phyloP scores from a whole-genome alignment of 2,113 vertebrate genomes.

The Rhinopithecus roxellana region DNA sequence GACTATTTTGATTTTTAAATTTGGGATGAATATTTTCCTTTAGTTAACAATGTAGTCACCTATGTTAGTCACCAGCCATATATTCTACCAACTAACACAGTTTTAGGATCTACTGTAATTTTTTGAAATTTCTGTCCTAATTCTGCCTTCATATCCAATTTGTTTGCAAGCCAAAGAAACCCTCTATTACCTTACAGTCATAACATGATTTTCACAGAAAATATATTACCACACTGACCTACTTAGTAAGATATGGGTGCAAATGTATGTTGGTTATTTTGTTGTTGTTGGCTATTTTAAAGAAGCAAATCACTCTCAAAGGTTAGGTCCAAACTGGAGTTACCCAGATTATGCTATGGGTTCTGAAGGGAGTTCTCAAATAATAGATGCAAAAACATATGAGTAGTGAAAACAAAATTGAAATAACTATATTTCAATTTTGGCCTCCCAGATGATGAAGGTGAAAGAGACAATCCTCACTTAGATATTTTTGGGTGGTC shows the following conservation, averaged over 20 bases:
- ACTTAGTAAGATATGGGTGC: background rate
- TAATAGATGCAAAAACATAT: constrained; percentile 5
- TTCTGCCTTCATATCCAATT: background rate
- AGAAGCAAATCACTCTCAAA: background rate
- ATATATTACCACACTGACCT: background rate
- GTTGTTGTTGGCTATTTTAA: background rate
- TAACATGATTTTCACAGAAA: constrained; percentile 43
- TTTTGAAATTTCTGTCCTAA: background rate
- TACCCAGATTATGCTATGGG: background rate
- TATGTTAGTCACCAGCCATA: background rate
- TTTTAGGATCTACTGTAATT: background rate
- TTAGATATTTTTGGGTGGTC: constrained; percentile 39
- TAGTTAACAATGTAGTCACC: background rate
- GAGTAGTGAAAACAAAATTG: constrained; percentile 42
- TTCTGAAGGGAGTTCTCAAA: constrained; percentile 30
- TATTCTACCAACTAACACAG: background rate
- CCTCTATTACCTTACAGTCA: background rate
- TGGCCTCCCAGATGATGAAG: background rate
- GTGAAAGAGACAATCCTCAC: background rate
- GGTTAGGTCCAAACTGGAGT: background rate
- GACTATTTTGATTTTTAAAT: constrained; percentile 15
- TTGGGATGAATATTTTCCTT: constrained; percentile 9
- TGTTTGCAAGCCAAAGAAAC: background rate
- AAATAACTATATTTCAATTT: constrained; percentile 6
- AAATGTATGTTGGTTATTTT: background rate